phyloP scores from a whole-genome alignment of 53 echinoderm and acorn worm species.

The Holothuria scabra region DNA sequence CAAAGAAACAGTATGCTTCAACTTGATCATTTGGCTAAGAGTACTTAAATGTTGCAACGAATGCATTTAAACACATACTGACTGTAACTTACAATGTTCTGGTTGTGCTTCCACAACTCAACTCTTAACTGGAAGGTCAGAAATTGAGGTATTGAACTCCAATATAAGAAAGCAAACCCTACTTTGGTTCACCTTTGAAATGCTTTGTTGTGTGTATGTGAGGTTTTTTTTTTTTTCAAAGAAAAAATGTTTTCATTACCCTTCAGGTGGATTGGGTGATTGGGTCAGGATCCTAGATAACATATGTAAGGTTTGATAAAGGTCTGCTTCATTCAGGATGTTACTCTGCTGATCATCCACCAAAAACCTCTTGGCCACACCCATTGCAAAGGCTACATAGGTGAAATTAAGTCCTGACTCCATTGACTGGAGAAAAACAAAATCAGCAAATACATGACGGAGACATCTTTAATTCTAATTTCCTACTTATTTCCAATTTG shows the following conservation, averaged over 20 bases:
- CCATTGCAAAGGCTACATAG: constrained; percentile 91
- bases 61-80: too few relatives aligned
- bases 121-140: too few relatives aligned
- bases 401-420: constrained; percentile 92
- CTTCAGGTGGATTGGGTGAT: constrained; percentile 90
- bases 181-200: neutral
- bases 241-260: constrained; percentile 59
- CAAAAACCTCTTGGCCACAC: constrained; percentile 81
- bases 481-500: too few relatives aligned
- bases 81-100: too few relatives aligned
- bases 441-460: too few relatives aligned
- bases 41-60: too few relatives aligned
- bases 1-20: too few relatives aligned
- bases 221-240: too few relatives aligned
- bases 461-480: too few relatives aligned
- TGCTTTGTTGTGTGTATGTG: too few relatives aligned
- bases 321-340: constrained; percentile 91
- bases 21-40: too few relatives aligned
- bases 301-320: constrained; percentile 89
- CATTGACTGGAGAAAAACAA: constrained; percentile 73
- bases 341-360: constrained; percentile 96
- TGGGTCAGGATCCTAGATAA: constrained; percentile 82
- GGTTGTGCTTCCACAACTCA: neutral
- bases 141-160: neutral
- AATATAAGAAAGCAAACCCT: neutral